Conservation (phyloP, 2,797 vertebrate species). For the Dendrocincla fuliginosa region DNA sequence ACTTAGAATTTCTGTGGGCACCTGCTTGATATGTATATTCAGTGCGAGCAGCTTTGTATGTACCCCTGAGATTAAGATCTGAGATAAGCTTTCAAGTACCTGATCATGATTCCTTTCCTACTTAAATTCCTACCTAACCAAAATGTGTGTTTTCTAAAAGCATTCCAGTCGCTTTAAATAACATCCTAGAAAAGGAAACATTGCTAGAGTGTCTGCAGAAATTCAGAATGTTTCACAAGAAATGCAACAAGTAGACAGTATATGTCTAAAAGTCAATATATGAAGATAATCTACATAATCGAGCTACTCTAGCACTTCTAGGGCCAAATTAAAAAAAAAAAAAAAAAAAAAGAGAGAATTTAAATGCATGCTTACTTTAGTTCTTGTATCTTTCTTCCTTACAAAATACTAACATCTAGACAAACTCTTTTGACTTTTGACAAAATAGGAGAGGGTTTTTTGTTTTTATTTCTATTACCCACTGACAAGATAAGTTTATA, state of each 20-base stretch:
- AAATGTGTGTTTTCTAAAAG: background rate
- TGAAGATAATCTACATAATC: background rate
- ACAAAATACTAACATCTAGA: background rate
- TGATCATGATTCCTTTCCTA: background rate
- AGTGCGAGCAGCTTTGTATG: background rate
- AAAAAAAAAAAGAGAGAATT: background rate
- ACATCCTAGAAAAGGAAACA: background rate
- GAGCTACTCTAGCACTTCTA: background rate
- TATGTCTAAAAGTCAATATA: background rate
- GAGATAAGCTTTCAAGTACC: background rate
- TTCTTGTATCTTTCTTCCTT: background rate
- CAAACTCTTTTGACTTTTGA: background rate
- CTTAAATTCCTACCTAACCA: background rate
- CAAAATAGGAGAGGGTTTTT: fast-evolving
- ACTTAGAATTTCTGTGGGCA: background rate
- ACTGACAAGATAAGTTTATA: background rate
- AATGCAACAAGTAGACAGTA: background rate
- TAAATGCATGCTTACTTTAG: background rate
- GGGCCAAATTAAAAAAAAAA: background rate
- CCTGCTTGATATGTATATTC: background rate
- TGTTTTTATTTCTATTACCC: background rate
- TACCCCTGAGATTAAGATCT: background rate
- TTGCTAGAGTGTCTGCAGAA: background rate
- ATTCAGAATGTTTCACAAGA: background rate
- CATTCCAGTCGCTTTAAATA: background rate